phyloP scores from a whole-genome alignment of 2,797 vertebrate genomes.

The Poecilia picta region DNA sequence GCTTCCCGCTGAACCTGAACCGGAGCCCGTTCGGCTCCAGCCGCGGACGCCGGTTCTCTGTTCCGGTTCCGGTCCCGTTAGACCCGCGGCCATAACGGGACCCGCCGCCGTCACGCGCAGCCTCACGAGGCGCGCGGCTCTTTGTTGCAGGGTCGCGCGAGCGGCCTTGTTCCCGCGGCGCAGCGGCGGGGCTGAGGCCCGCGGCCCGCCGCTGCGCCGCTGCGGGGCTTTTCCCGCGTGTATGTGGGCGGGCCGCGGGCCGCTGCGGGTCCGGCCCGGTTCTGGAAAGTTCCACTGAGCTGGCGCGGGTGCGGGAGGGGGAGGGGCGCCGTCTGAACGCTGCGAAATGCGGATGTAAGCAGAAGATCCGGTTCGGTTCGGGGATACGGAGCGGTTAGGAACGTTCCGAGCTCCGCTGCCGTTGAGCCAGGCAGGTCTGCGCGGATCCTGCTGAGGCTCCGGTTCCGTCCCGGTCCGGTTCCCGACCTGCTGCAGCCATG shows the following conservation, averaged over 20 bases:
- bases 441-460: neutral
- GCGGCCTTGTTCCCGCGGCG: neutral
- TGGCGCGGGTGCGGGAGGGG: neutral
- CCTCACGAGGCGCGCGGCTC: neutral
- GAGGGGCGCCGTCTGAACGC: neutral
- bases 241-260: neutral
- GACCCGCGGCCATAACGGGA: neutral
- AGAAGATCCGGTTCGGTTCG: neutral
- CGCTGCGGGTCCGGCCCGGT: neutral
- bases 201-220: too few relatives aligned
- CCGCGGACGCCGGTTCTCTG: neutral
- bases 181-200: too few relatives aligned
- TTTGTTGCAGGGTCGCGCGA: constrained; percentile 42
- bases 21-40: neutral
- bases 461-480: neutral
- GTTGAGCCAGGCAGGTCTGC: neutral
- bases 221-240: neutral
- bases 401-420: neutral
- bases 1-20: neutral
- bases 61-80: neutral
- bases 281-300: constrained; percentile 71
- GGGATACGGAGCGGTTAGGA: neutral
- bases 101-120: neutral
- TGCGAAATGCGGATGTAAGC: neutral
- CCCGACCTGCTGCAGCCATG: too few relatives aligned